Evolutionary conservation across 2,113 vertebrate genomes (phyloP).

Genomic region (Chaetura pelagica): DNA sequence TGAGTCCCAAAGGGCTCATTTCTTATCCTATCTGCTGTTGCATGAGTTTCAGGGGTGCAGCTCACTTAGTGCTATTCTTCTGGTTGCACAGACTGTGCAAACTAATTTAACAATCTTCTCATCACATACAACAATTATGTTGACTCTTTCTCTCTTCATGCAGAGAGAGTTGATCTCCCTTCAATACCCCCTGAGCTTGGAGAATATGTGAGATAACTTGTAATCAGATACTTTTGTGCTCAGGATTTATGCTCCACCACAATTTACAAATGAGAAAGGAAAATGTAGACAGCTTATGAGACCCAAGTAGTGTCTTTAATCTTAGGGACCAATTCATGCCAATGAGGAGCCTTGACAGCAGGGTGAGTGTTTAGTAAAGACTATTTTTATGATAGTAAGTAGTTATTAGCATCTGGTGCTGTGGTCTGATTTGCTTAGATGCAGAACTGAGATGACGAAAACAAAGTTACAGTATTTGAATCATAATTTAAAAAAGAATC

Average conservation of each 20-base stretch:
- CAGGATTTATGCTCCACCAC: background rate
- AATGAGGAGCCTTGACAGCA: background rate
- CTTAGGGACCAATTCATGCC: background rate
- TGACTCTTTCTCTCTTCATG: background rate
- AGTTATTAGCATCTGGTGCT: background rate
- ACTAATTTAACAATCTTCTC: background rate
- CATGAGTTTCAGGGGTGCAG: background rate
- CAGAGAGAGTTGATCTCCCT: background rate
- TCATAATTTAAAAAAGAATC: background rate
- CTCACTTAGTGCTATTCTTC: background rate
- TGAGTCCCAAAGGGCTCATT: background rate
- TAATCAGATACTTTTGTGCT: background rate
- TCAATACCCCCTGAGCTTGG: background rate
- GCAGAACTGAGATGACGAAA: background rate
- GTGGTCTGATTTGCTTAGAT: background rate
- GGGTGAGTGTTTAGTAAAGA: background rate
- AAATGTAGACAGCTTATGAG: background rate
- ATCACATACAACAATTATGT: background rate
- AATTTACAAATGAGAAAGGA: background rate
- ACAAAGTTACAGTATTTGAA: background rate
- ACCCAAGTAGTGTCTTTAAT: background rate
- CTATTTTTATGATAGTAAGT: background rate
- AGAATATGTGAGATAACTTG: background rate
- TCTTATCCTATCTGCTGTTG: background rate
- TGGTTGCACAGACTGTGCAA: background rate